Evolutionary conservation across 2,888 invertebrate species (phyloP), one percentile per base, ranked within the genome.

Genomic region (Tetropium fuscum): DNA sequence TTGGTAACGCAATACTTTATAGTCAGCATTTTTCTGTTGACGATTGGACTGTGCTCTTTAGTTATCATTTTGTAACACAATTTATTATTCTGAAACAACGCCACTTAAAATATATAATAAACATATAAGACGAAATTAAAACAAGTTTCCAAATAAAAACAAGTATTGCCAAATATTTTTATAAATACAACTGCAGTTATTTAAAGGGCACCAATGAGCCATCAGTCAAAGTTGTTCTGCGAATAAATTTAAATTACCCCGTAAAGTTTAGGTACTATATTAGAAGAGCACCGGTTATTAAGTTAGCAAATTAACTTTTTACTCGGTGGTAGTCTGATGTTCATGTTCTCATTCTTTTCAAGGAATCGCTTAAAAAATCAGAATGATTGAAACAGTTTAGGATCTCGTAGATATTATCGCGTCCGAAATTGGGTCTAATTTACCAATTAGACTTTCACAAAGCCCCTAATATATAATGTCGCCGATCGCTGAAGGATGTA

Each of bases 401-500:
- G 40, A 10, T 11, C 11, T 20, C 20, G 40, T 10, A 6, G 11
- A 10, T 11, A 20, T 8, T 10, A 1, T 19, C 40, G 11, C 40
- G 40, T 41, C 20, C 7, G 15, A 3, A 6, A 5, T 22, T n/a
- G 44, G 44, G n/a, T n/a, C n/a, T 27, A 16, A 7, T 20, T 13
- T 15, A 27, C 44, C 44, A 44, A 44, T 44, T 44, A 44, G 30
- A 27, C 25, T 44, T 27, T 44, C 18, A 16, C 44, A 27, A 27
- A 27, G 10, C 15, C 16, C 11, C 13, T 13, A 13, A 15, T 16
- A 4, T 16, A 10, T 5, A 11, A 11, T 43, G 10, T 20, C 11
- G 5, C 40, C 25, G 13, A 25, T 43, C 15, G 25, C 27, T 10
- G 16, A 40, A 10, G 3, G 25, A 44, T 27, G 16, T 13, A 27